A percentile compares a stretch with the other conserved stretches of the same genome.
These are phyloP conservation scores for Drosophila kohkoa DNA, from an alignment of 1,140 invertebrate genomes.

Conservation along the genomic window DNA sequence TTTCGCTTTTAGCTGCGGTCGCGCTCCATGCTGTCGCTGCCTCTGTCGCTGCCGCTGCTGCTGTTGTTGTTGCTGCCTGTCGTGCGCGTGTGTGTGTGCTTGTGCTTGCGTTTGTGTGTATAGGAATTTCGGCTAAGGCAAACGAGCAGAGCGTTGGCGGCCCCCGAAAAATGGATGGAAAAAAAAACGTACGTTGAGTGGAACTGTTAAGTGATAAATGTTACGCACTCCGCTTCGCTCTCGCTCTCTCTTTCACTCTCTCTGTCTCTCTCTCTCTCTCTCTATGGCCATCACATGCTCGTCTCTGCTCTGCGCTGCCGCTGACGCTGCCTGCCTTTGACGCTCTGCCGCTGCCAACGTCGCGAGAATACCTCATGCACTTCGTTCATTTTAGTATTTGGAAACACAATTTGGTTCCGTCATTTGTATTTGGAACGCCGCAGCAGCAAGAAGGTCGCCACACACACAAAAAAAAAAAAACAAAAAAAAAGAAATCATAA, in stretches of 20 bases:
- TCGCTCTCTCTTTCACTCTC: slow-evolving; percentile 9
- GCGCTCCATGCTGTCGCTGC: slow-evolving; percentile 26
- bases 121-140: slow-evolving; percentile 68
- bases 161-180: slow-evolving; percentile 11
- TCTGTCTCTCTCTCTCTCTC: slow-evolving; percentile 1
- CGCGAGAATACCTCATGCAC: slow-evolving; percentile 35
- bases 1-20: slow-evolving; percentile 38
- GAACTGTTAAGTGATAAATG: slow-evolving; percentile 58
- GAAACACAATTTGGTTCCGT: slow-evolving; percentile 51
- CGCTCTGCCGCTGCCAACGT: slow-evolving; percentile 3
- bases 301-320: not conserved
- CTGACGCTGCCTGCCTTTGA: slow-evolving; percentile 15
- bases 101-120: slow-evolving; percentile 18
- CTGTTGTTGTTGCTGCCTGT: slow-evolving; percentile 21
- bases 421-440: slow-evolving; percentile 57
- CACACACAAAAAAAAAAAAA: too few relatives aligned
- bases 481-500: too few relatives aligned
- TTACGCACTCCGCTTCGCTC: slow-evolving; percentile 39
- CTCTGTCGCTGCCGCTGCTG: slow-evolving; percentile 18
- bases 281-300: not conserved
- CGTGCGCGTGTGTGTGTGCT: slow-evolving; percentile 4
- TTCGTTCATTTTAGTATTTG: slow-evolving; percentile 50
- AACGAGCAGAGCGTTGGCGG: slow-evolving; percentile 38
- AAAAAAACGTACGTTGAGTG: slow-evolving; percentile 52
- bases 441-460: slow-evolving; percentile 52